Conservation (phyloP, 1,140 invertebrate species). For the Spodoptera litura region DNA sequence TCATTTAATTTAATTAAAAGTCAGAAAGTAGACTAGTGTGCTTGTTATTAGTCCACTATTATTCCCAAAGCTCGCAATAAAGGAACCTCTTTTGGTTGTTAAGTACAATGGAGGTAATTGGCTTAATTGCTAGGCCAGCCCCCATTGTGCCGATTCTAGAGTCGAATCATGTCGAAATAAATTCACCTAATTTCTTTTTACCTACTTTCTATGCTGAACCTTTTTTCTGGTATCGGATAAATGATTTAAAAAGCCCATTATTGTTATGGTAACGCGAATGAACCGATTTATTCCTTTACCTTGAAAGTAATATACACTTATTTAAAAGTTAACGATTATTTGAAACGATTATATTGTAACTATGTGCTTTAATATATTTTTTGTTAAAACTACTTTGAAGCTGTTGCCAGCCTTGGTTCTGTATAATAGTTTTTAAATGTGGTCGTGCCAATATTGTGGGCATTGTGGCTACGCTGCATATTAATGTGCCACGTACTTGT, state of each 20-base stretch:
- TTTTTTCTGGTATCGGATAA: slow-evolving; percentile 2
- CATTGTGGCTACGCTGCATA: no score
- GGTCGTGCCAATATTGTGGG: no score
- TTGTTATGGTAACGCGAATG: slow-evolving; percentile 7
- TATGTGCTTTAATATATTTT: not conserved
- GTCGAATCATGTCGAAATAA: slow-evolving; percentile 44
- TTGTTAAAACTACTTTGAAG: not conserved
- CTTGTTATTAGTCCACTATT: slow-evolving; percentile 39
- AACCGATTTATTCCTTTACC: not conserved
- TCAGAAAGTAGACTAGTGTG: slow-evolving; percentile 16
- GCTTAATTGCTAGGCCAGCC: slow-evolving; percentile 38
- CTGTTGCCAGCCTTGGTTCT: not conserved
- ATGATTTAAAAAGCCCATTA: slow-evolving; percentile 18
- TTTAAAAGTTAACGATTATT: not conserved
- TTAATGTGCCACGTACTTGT: no score
- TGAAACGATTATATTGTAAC: not conserved
- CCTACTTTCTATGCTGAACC: slow-evolving; percentile 16
- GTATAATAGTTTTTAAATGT: no score
- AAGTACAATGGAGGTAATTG: slow-evolving; percentile 43
- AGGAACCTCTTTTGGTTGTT: slow-evolving; percentile 44
- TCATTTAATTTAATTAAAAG: slow-evolving; percentile 41
- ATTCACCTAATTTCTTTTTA: slow-evolving; percentile 42
- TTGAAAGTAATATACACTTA: not conserved
- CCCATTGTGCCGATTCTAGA: slow-evolving; percentile 35
- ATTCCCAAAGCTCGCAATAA: slow-evolving; percentile 36